Percentiles rank a stretch among this genome's conserved stretches.
Evolutionary conservation across 2,797 vertebrate genomes (phyloP).

Genomic region (Tauraco hartlaubi): DNA sequence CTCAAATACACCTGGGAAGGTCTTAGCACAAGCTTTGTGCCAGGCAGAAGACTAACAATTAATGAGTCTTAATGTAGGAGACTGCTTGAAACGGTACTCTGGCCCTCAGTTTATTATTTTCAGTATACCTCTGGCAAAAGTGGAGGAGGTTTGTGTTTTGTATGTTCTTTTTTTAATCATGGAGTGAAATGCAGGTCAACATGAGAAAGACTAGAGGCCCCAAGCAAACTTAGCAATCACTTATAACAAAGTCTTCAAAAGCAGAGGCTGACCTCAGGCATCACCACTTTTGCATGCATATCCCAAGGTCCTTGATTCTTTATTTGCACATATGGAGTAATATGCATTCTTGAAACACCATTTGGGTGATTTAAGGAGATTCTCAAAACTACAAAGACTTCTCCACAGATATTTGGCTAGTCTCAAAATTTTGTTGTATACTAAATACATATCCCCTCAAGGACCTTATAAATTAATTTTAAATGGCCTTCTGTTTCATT

Average conservation of each 20-base stretch:
- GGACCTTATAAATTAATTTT: neutral
- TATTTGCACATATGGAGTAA: neutral
- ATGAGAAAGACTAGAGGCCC: neutral
- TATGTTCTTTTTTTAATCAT: neutral
- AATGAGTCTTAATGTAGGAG: neutral
- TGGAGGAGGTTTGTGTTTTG: fast-evolving
- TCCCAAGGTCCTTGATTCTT: neutral
- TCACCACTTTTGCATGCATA: neutral
- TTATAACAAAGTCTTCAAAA: neutral
- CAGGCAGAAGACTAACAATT: neutral
- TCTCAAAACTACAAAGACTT: neutral
- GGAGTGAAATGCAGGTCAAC: neutral
- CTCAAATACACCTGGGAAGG: neutral
- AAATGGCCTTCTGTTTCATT: neutral
- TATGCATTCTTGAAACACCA: neutral
- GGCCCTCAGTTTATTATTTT: neutral
- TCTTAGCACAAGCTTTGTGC: neutral
- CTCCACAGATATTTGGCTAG: neutral
- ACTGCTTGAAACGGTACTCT: neutral
- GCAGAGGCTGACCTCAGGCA: neutral
- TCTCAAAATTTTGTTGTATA: neutral
- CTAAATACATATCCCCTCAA: neutral
- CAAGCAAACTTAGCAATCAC: neutral
- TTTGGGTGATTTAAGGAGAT: neutral
- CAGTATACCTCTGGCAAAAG: neutral